Percentiles rank a stretch among this genome's conserved stretches.
These are phyloP conservation scores for Tetragonula clypearis DNA, from an alignment of 1,140 invertebrate genomes.

Conservation along the genomic window DNA sequence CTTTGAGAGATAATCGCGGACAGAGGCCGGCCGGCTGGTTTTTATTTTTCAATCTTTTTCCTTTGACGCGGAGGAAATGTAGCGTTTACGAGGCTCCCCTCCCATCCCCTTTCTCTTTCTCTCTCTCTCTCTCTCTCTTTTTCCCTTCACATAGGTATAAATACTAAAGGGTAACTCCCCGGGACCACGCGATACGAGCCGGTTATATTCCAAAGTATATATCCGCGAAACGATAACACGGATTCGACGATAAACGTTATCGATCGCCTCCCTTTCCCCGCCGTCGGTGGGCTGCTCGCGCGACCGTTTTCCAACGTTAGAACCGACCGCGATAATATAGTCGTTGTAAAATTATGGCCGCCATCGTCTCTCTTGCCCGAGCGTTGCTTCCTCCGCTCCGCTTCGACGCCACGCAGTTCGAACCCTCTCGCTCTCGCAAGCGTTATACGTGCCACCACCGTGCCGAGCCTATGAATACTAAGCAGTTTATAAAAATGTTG, in stretches of 20 bases:
- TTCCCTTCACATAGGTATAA: neutral
- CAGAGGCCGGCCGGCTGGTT: neutral
- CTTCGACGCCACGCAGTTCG: slow-evolving; percentile 54
- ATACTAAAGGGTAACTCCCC: slow-evolving; percentile 3
- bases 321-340: slow-evolving; percentile 64
- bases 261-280: slow-evolving; percentile 24
- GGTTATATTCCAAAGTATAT: slow-evolving; percentile 30
- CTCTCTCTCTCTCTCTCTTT: neutral
- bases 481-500: slow-evolving; percentile 81
- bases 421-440: slow-evolving; percentile 64
- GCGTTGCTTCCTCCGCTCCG: slow-evolving; percentile 46
- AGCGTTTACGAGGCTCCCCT: neutral
- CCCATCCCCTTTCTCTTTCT: neutral
- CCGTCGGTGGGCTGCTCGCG: neutral
- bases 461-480: slow-evolving; percentile 79
- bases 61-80: slow-evolving; percentile 8
- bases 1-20: slow-evolving; percentile 15
- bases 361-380: slow-evolving; percentile 44
- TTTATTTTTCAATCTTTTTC: slow-evolving; percentile 2
- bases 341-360: slow-evolving; percentile 72
- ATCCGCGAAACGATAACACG: slow-evolving; percentile 46
- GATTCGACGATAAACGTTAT: slow-evolving; percentile 48
- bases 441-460: slow-evolving; percentile 51
- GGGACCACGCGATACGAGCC: slow-evolving; percentile 1
- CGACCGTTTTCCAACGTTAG: slow-evolving; percentile 30